Base-by-base conservation (phyloP, 2,888 invertebrate species). In the Caenorhabditis parvicauda region DNA sequence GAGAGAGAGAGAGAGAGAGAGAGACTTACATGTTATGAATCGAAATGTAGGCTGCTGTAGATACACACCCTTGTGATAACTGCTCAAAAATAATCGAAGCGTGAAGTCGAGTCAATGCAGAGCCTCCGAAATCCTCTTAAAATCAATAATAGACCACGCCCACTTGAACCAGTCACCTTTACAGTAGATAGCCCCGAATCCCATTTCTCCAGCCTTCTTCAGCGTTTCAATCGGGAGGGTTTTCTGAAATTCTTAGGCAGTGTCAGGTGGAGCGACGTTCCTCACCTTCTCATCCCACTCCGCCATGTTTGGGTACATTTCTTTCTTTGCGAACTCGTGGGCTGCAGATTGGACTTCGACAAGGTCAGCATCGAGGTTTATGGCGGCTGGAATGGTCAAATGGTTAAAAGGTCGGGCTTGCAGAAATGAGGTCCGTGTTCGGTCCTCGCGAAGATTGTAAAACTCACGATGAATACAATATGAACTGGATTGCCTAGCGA, bases 111-210 rank as follows among this genome's bases (percentile, higher is more conserved):
- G 76, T 77, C 54, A 86, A 74, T 1, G 44, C 67, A 1, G 59
- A 54, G 9, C 70, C 67, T 3, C 70, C 64, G 29, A 50, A 55
- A 6, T 60, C 61, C 9, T 48, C n/a, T n/a, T n/a, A n/a, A n/a
- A n/a, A n/a, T n/a, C n/a, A n/a, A n/a, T n/a, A n/a, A n/a, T n/a
- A n/a, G n/a, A n/a, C n/a, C n/a, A n/a, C n/a, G n/a, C n/a, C n/a
- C n/a, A n/a, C n/a, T n/a, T n/a, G n/a, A n/a, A n/a, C n/a, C n/a
- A n/a, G n/a, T n/a, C n/a, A n/a, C n/a, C 51, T 9, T 72, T 74
- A 55, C 84, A 83, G 75, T 86, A 86, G 24, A 86, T 82, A n/a
- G 85, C 86, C 12, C 84, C 86, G 78, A 86, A 86, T 3, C 86
- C 86, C 12, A 86, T 76, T 50, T 81, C 75, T 14, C 85, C 86